Percentiles rank a stretch among this genome's conserved stretches.
These are phyloP conservation scores for Maniola jurtina DNA, from an alignment of 1,140 invertebrate species.

Conservation along the genomic window DNA sequence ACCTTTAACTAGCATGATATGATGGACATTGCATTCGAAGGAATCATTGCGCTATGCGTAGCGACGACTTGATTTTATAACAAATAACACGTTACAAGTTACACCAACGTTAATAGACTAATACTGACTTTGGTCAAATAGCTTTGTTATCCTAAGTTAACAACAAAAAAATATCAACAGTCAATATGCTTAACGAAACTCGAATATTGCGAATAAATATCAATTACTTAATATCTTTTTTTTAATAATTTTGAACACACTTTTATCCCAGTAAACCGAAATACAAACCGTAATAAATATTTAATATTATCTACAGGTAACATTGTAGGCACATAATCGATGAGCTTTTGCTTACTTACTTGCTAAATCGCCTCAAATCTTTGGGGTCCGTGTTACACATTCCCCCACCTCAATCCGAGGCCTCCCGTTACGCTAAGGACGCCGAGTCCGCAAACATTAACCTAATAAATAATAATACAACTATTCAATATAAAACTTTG, in stretches of 20 bases:
- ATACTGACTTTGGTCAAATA: constrained; percentile 79
- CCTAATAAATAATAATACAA: constrained; percentile 62
- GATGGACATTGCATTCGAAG: constrained; percentile 56
- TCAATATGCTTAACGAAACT: constrained; percentile 69
- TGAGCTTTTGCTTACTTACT: constrained; percentile 63
- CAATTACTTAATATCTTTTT: constrained; percentile 62
- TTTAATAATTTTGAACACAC: constrained; percentile 71
- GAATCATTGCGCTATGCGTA: constrained; percentile 48
- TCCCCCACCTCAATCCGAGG: constrained; percentile 9
- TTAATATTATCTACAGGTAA: constrained; percentile 74
- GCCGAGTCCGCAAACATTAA: constrained; percentile 37
- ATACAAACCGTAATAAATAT: constrained; percentile 60
- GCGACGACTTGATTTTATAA: constrained; percentile 61
- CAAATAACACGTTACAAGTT: constrained; percentile 55
- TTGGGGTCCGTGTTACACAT: constrained; percentile 2
- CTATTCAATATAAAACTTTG: constrained; percentile 68
- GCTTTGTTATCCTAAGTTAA: constrained; percentile 77
- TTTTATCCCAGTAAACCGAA: constrained; percentile 65
- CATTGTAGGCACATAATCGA: constrained; percentile 75
- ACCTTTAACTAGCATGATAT: constrained; percentile 65
- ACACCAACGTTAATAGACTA: constrained; percentile 67
- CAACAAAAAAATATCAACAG: constrained; percentile 75
- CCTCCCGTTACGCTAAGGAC: constrained; percentile 26
- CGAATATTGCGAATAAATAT: constrained; percentile 72
- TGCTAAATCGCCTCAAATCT: constrained; percentile 28